These are phyloP conservation scores for Pseudoips prasinana DNA, from an alignment of 2,888 invertebrate genomes.

Conservation along the genomic window DNA sequence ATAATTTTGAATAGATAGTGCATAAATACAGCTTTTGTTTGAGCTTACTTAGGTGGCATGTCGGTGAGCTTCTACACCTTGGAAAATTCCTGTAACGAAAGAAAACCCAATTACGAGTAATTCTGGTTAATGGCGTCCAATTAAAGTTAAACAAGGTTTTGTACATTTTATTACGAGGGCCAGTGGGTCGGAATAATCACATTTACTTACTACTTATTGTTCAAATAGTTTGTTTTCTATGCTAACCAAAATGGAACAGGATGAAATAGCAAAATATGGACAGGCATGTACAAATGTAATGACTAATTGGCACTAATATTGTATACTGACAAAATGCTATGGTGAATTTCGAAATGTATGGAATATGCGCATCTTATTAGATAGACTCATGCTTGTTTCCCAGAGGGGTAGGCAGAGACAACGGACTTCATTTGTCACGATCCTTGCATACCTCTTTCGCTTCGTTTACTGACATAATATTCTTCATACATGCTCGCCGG, in stretches of 20 bases:
- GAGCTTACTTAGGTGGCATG: constrained; percentile 80
- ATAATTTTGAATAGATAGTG: constrained; percentile 12
- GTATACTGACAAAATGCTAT: too few relatives aligned
- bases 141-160: constrained; percentile 26
- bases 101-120: constrained; percentile 48
- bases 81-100: constrained; percentile 73
- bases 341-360: too few relatives aligned
- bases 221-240: not conserved
- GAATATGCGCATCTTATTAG: too few relatives aligned
- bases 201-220: not conserved
- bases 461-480: too few relatives aligned
- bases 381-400: too few relatives aligned
- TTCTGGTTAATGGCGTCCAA: constrained; percentile 21
- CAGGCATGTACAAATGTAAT: too few relatives aligned
- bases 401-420: too few relatives aligned
- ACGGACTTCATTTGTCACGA: too few relatives aligned
- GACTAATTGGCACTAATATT: too few relatives aligned
- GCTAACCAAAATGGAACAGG: not conserved
- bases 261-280: not conserved
- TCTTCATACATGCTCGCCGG: too few relatives aligned
- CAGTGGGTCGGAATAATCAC: not conserved
- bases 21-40: constrained; percentile 27
- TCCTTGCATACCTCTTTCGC: too few relatives aligned
- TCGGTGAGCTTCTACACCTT: constrained; percentile 64
- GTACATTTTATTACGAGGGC: not conserved